Base-by-base conservation (phyloP, 2,797 vertebrate genomes). In the Chaunax sp. region DNA sequence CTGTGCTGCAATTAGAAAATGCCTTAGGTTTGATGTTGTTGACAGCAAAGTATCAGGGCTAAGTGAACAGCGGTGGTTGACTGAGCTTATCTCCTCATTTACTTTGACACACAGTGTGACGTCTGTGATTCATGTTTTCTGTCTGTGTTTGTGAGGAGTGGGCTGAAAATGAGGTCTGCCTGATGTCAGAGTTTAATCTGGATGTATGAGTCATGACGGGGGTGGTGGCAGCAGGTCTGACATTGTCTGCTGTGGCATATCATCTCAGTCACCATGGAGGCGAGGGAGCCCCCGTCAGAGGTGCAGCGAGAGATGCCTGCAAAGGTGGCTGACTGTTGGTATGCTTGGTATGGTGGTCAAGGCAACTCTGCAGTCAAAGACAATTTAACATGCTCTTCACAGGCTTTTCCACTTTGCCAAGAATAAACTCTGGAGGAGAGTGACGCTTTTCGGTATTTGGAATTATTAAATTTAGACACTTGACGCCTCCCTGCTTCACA, bases 241-340 rank as follows among this genome's bases (percentile, higher is more conserved):
- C 71, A 64, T 80, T 43, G 41, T 77, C 69, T 71, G 69, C 75
- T n/a, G 16, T 54, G 88, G 69, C 89, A 90, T 87, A 89, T 86
- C 77, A 79, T 87, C 89, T 86, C 55, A 19, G 64, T 45, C 54
- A 64, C 46, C 68, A n/a, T 55, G 70, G 71, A 58, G 69, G 54
- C 22, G 68, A 38, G 19, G 12, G 20, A 12, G n/a, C n/a, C 40
- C 13, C 57, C 44, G 37, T 26, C 33, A 35, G 65, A 54, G 45
- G 63, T 55, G 44, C 62, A 70, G 60, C 11, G 60, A 70, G 69
- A 60, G 58, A 54, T 60, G 81, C 22, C 68, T 64, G 77, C 38
- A 49, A 28, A 62, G 49, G 64, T 56, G 45, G 16, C 72, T 50
- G 25, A 69, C 67, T 62, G 55, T 68, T 15, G 10, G 23, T 22